These are phyloP conservation scores for Lordiphosa stackelbergi DNA, from an alignment of 1,140 invertebrate species.

Conservation along the genomic window DNA sequence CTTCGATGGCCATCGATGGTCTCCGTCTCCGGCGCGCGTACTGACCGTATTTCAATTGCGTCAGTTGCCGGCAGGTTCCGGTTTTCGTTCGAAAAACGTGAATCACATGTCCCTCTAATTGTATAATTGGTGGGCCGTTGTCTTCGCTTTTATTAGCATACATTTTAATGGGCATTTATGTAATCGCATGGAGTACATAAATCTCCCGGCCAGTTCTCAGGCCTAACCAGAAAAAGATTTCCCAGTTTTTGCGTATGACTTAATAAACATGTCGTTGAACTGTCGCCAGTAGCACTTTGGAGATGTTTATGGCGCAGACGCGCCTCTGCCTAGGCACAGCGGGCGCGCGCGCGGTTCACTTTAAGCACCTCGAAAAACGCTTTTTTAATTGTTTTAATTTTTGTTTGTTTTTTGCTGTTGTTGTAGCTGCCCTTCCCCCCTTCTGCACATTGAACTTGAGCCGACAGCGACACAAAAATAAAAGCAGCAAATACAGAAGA, in stretches of 20 bases:
- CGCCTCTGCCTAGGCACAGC: conserved; percentile 33
- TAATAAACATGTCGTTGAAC: conserved; percentile 76
- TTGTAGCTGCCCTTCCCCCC: conserved; percentile 3
- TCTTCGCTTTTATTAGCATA: conserved; percentile 65
- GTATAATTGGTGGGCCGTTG: conserved; percentile 58
- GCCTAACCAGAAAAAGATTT: conserved; percentile 25
- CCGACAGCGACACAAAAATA: conserved; percentile 48
- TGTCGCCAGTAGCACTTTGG: conserved; percentile 53
- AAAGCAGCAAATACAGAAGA: conserved; percentile 32
- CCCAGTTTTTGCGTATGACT: conserved; percentile 69
- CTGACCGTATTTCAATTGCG: conserved; percentile 1
- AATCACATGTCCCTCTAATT: conserved; percentile 45
- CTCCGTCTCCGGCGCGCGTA: no score
- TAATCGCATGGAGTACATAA: conserved; percentile 70
- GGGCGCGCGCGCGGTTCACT: no score
- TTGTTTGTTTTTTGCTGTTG: conserved; percentile 19
- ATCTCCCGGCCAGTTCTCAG: conserved; percentile 56
- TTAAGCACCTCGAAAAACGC: conserved; percentile 64
- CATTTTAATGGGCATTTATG: conserved; percentile 69
- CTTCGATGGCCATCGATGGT: neutral
- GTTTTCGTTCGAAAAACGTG: neutral
- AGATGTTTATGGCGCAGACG: conserved; percentile 43
- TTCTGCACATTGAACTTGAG: conserved; percentile 69
- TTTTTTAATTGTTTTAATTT: conserved; percentile 69
- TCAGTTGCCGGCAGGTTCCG: neutral